These are phyloP conservation scores for Cyclophora punctaria DNA, from an alignment of 2,888 invertebrate genomes.

Conservation along the genomic window DNA sequence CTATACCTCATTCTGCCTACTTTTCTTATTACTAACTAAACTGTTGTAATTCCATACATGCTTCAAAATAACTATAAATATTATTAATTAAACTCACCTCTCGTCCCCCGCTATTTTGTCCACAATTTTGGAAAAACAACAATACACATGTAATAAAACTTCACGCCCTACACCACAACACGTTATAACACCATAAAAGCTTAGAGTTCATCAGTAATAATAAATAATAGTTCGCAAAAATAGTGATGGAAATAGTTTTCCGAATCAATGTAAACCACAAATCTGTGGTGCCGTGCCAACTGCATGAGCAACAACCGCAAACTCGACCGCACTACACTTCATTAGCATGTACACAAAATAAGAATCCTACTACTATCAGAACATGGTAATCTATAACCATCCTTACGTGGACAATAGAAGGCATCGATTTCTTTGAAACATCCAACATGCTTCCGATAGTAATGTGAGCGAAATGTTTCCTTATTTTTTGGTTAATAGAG, in stretches of 20 bases:
- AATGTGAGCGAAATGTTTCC: slow-evolving; percentile 21
- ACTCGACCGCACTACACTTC: slow-evolving; percentile 64
- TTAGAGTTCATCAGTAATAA: background rate
- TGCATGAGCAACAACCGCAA: slow-evolving; percentile 67
- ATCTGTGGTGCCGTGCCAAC: slow-evolving; percentile 65
- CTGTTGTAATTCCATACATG: too few relatives aligned
- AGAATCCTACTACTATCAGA: slow-evolving; percentile 43
- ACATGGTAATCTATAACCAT: slow-evolving; percentile 25
- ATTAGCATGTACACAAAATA: slow-evolving; percentile 66
- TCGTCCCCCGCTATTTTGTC: slow-evolving; percentile 38
- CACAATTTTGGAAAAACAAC: slow-evolving; percentile 41
- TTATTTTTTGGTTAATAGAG: slow-evolving; percentile 21
- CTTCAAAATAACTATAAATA: too few relatives aligned
- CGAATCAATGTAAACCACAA: slow-evolving; percentile 43
- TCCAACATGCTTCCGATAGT: slow-evolving; percentile 13
- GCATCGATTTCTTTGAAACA: slow-evolving; percentile 26
- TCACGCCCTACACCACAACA: slow-evolving; percentile 13
- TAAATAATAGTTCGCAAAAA: background rate
- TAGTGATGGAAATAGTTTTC: background rate
- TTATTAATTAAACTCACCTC: slow-evolving; percentile 29
- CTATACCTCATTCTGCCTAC: too few relatives aligned
- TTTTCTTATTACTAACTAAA: too few relatives aligned
- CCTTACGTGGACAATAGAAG: slow-evolving; percentile 30
- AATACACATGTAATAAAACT: slow-evolving; percentile 12
- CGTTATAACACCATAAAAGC: slow-evolving; percentile 3